Base-by-base conservation (phyloP, 2,888 invertebrate genomes). In the Ernsta delagoae region DNA sequence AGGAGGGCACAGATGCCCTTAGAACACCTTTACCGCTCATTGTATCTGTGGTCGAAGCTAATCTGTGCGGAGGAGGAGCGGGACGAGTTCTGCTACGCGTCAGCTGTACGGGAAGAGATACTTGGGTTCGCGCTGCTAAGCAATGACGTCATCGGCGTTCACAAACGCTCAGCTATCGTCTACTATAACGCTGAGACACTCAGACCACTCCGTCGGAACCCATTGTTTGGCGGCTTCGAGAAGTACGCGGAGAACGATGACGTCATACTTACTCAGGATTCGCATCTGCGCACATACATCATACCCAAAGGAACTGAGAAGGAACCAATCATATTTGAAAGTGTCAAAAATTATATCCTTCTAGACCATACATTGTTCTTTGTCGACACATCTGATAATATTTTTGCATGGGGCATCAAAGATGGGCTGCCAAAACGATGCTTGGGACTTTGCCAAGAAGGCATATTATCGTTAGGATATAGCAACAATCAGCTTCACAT, bases 21-120 rank as follows among this genome's bases (percentile, higher is more conserved):
- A 87, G 85, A 76, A 61, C 75, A 87, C 70, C 73, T 92, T 4
- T 92, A 91, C 69, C 81, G 84, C 4, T 88, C 88, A 0, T 65
- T 92, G 0, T 70, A 81, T 0, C 76, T 90, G 0, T 92, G 92
- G 92, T 75, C 83, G 0, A 78, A 78, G 45, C 56, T 92, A 4
- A 5, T 65, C 0, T 11, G 71, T 0, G 84, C 90, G 1, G 73
- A 68, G 3, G 89, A 89, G 62, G 65, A 71, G 0, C 74, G 70
- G 1, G 87, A 90, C 5, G 91, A 91, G 70, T 90, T 90, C 41
- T 83, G 88, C 0, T 75, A 82, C 1, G 87, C 88, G 0, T 80
- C 85, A 0, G 70, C 67, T 5, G 66, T 78, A 0, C 67, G 64
- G 0, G 84, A 89, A 0, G 87, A 90, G 63, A 84, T 91, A 5